Percentiles rank a stretch among this genome's conserved stretches.
These are phyloP conservation scores for Nephrotoma appendiculata DNA, from an alignment of 2,888 invertebrate species.

Conservation along the genomic window DNA sequence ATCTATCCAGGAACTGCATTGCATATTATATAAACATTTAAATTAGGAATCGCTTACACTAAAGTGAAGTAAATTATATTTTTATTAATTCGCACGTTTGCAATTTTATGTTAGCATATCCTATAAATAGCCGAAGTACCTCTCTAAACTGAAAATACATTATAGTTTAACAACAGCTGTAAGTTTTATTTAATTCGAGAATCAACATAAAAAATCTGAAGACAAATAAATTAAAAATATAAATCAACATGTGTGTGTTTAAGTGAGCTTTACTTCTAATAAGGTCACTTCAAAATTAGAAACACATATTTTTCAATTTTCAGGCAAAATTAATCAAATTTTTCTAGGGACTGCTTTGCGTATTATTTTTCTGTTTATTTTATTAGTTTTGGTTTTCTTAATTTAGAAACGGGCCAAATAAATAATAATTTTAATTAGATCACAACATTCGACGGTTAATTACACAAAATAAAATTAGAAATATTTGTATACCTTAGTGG, in stretches of 20 bases:
- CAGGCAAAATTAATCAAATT: not conserved
- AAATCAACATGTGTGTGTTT: not conserved
- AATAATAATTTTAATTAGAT: not conserved
- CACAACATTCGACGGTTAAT: not conserved
- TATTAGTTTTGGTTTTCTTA: not conserved
- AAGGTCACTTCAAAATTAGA: not conserved
- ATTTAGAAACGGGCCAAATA: not conserved
- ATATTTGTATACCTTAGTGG: not conserved
- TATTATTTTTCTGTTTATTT: not conserved
- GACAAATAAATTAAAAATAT: not conserved
- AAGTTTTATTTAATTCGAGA: not conserved
- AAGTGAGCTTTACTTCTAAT: not conserved
- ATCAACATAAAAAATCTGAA: not conserved
- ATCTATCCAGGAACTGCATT: too few relatives aligned
- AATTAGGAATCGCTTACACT: not conserved
- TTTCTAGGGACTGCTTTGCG: not conserved
- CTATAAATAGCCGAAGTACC: not conserved
- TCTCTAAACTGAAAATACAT: not conserved
- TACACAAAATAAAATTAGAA: not conserved
- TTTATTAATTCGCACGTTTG: not conserved
- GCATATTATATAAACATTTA: not conserved
- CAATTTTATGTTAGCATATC: not conserved
- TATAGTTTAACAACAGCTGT: not conserved
- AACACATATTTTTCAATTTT: not conserved
- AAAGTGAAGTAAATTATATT: not conserved